Base-by-base conservation (phyloP, 2,888 invertebrate species). In the Latheticus oryzae region DNA sequence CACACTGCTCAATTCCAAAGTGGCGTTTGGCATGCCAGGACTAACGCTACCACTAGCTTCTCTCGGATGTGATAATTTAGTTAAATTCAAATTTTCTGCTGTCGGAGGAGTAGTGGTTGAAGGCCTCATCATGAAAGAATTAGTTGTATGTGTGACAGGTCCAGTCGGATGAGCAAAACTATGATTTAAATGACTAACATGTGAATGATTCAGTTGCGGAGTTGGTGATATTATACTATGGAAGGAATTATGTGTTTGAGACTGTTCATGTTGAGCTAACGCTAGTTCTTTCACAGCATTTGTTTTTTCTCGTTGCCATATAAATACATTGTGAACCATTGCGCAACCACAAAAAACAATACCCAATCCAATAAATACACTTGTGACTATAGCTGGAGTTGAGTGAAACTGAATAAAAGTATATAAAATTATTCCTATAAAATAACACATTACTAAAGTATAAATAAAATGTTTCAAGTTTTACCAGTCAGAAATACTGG, bases 271-370 rank as follows among this genome's bases (percentile, higher is more conserved):
- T 42, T 76, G 76, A 53, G 75, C 76, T 37, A 77, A 58, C 1
- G 78, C 78, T 30, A 77, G 59, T 59, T 87, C 87, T 70, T 87
- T 87, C 17, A 91, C 91, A 45, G 91, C 86, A 67, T 89, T 91
- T 1, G 92, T 93, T 80, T 93, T 93, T 77, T 92, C 92, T 76
- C 88, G 89, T 79, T 95, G 93, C 95, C 95, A 96, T 38, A 95
- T 89, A 78, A 94, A 95, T 7, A 93, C 93, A 79, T 95, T 95
- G 81, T 96, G 95, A 9, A 95, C 92, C 88, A 95, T 92, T 12
- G 95, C 93, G 71, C 92, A 91, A 65, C 95, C 92, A 76, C 95
- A 94, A 80, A 95, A 95, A 28, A 95, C 85, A 59, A 95, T 92
- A 1, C 95, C 95, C 9, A 93, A 83, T n/a, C 94, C 93, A 61